Conservation (phyloP, 2,888 invertebrate species). For the Pterostichus madidus region DNA sequence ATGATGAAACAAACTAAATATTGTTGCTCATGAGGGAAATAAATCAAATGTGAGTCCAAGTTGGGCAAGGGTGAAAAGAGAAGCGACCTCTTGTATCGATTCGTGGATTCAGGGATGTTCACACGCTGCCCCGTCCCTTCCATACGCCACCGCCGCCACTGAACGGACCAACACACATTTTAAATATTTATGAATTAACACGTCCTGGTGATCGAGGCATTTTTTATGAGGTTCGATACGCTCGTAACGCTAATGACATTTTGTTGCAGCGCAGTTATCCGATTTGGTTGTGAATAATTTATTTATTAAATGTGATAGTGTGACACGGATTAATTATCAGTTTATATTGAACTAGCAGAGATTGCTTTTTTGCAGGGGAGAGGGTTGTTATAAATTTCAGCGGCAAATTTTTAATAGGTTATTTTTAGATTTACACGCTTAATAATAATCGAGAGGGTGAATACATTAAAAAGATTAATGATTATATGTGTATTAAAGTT, state of each 20-base stretch:
- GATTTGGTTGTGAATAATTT: slow-evolving; percentile 47
- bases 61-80: background rate
- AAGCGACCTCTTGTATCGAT: background rate
- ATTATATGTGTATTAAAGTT: background rate
- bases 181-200: slow-evolving; percentile 57
- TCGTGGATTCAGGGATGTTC: too few relatives aligned
- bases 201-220: slow-evolving; percentile 47
- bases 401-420: slow-evolving; percentile 3
- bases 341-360: slow-evolving; percentile 35
- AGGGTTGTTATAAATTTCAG: slow-evolving; percentile 39
- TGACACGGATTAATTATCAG: slow-evolving; percentile 49
- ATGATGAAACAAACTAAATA: too few relatives aligned
- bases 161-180: slow-evolving; percentile 7
- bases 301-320: slow-evolving; percentile 53
- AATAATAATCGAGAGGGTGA: slow-evolving; percentile 32
- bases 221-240: slow-evolving; percentile 43
- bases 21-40: too few relatives aligned
- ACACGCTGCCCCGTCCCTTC: background rate
- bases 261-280: slow-evolving; percentile 45
- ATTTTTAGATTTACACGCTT: slow-evolving; percentile 47
- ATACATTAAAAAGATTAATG: slow-evolving; percentile 43
- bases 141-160: background rate
- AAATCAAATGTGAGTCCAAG: background rate
- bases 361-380: slow-evolving; percentile 29
- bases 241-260: slow-evolving; percentile 52